Conservation (phyloP, 1,140 invertebrate species). For the Varroa destructor region DNA sequence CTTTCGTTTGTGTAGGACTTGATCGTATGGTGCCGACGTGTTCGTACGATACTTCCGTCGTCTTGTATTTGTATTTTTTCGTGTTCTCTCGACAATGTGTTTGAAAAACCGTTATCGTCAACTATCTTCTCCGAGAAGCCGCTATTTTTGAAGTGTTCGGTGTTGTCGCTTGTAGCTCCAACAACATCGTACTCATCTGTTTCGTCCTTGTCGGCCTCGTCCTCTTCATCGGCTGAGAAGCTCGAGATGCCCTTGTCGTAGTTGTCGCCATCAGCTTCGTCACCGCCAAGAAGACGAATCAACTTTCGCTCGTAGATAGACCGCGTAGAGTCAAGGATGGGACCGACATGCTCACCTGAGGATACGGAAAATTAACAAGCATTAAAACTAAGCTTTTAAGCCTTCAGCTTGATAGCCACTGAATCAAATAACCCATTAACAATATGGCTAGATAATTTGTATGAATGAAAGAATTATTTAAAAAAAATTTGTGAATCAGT, state of each 20-base stretch:
- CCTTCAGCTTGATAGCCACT: too few relatives aligned
- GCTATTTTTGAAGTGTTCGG: conserved; percentile 4
- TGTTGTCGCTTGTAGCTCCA: background rate
- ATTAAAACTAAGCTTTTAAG: too few relatives aligned
- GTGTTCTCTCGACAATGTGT: background rate
- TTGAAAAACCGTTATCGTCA: background rate
- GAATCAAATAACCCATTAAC: too few relatives aligned
- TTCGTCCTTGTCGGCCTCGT: conserved; percentile 1
- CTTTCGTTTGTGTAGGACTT: conserved; percentile 14
- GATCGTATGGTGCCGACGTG: background rate
- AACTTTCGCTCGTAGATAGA: conserved; percentile 12
- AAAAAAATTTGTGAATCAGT: too few relatives aligned
- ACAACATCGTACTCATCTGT: conserved; percentile 12
- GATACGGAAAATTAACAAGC: too few relatives aligned
- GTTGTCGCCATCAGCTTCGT: background rate
- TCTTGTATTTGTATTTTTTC: background rate
- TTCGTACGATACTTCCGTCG: background rate
- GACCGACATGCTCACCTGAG: background rate
- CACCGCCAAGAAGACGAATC: background rate
- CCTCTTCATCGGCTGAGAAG: conserved; percentile 24
- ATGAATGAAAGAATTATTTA: too few relatives aligned
- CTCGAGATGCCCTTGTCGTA: conserved; percentile 11
- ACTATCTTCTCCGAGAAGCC: background rate
- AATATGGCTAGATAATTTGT: too few relatives aligned
- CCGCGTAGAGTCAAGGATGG: conserved; percentile 14